Base-by-base conservation (phyloP, 1,140 invertebrate species). In the Mizuhopecten yessoensis region DNA sequence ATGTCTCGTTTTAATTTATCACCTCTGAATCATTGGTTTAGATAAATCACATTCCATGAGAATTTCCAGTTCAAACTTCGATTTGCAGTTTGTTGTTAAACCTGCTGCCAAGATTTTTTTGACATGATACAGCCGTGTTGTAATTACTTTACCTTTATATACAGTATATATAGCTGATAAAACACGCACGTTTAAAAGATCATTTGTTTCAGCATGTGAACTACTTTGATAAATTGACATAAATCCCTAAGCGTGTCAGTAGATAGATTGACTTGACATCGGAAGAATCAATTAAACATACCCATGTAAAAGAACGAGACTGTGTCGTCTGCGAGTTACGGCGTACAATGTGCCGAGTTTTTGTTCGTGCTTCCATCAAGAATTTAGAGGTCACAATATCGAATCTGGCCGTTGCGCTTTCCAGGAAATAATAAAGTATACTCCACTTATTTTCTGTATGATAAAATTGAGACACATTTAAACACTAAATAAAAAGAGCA, bases 41-140 rank as follows among this genome's bases (percentile, higher is more conserved):
- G n/a, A 75, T 75, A 75, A 57, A 75, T 75, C 57, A 75, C 57
- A 29, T 75, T 75, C 29, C 57, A 75, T 75, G 57, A 17, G n/a
- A 75, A 75, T 29, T n/a, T n/a, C 1, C 57, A 75, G n/a, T 75
- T 75, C n/a, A 49, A 10, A 49, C 45, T 49, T 49, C 45, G 20
- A n/a, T n/a, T n/a, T n/a, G n/a, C n/a, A n/a, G n/a, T 11, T 23
- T 57, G 2, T 57, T 57, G 5, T 39, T 7, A 7, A 39, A 39
- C 13, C 36, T 45, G 9, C 42, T 1, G 42, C 17, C 9, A 45
- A 45, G 42, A 3, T 9, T 29, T 75, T 75, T 11, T n/a, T 75
- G 57, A 75, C 57, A 75, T 75, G 23, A 75, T 3, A 1, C 57
- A 75, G 57, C 57, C 17, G 57, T 29, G 57, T 75, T 75, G 0